Conservation (phyloP, 2,797 vertebrate species). For the Gymnodraco acuticeps region DNA sequence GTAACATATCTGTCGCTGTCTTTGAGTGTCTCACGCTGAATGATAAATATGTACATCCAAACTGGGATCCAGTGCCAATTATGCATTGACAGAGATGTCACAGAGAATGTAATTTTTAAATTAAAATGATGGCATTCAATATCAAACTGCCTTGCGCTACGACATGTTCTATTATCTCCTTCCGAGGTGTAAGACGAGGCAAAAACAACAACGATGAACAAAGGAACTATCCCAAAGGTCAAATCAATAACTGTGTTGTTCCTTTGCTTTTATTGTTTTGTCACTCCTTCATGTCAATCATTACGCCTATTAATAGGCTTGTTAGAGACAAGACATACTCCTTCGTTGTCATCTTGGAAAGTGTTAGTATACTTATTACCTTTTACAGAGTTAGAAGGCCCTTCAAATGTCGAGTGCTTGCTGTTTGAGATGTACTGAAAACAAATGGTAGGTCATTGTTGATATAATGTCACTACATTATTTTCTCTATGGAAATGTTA, state of each 20-base stretch:
- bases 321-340: conserved; percentile 43
- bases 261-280: conserved; percentile 39
- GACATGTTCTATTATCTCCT: conserved; percentile 77
- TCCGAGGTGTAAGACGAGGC: conserved; percentile 60
- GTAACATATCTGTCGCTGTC: conserved; percentile 72
- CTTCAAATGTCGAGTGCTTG: conserved; percentile 11
- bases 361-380: conserved; percentile 30
- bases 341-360: conserved; percentile 26
- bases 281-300: conserved; percentile 70
- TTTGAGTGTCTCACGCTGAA: conserved; percentile 78
- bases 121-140: conserved; percentile 80
- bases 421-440: not conserved
- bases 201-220: conserved; percentile 67
- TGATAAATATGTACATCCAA: conserved; percentile 82
- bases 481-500: conserved; percentile 19
- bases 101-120: conserved; percentile 78
- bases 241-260: conserved; percentile 74
- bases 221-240: conserved; percentile 73
- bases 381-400: conserved; percentile 6
- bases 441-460: conserved; percentile 1
- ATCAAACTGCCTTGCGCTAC: conserved; percentile 71
- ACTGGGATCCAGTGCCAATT: conserved; percentile 78
- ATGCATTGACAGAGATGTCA: conserved; percentile 78
- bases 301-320: conserved; percentile 72
- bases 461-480: not conserved